Base-by-base conservation (phyloP, 2,113 vertebrate genomes). In the Spea bombifrons region DNA sequence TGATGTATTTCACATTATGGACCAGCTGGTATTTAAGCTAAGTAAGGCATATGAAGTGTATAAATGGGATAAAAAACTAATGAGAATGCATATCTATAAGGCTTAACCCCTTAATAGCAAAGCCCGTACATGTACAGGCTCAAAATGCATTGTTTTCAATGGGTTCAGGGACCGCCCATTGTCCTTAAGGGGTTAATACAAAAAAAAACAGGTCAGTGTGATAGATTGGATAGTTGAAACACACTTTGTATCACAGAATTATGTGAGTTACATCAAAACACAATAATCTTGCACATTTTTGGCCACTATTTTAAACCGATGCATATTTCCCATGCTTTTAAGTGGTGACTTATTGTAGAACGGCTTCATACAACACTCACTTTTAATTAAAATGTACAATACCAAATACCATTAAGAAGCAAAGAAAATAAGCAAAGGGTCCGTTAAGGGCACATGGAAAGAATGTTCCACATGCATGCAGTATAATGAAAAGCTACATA, bases 1-100 rank as follows among this genome's bases (percentile, higher is more conserved):
- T 64, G 63, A 80, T 80, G 46, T 80, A 71, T 80, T 80, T 73
- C 77, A 44, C 73, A 73, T 80, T 80, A 80, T 57, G 50, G 52
- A 9, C 48, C 59, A 80, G 77, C 63, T 59, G 73, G 73, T 80
- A 80, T 67, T 10, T 71, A 80, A 50, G 64, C 16, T 80, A 80
- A 80, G 71, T 59, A 73, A 80, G 66, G 73, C 63, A 73, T 59
- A 73, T 73, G 30, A 15, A 66, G 72, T 80, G 66, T 12, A 64
- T 67, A 52, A 80, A 48, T 73, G 77, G 66, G 63, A 73, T n/a
- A 43, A 44, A 45, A 15, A 57, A 17, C 70, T 66, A 52, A 57
- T 52, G 63, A 80, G 70, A 80, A 67, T 73, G 48, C 4, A 57
- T 47, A 44, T 67, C 77, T 67, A 68, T 45, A 59, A 67, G 45